These are phyloP conservation scores for Lasioglossum villosulum DNA, from an alignment of 2,888 invertebrate genomes.

Conservation along the genomic window DNA sequence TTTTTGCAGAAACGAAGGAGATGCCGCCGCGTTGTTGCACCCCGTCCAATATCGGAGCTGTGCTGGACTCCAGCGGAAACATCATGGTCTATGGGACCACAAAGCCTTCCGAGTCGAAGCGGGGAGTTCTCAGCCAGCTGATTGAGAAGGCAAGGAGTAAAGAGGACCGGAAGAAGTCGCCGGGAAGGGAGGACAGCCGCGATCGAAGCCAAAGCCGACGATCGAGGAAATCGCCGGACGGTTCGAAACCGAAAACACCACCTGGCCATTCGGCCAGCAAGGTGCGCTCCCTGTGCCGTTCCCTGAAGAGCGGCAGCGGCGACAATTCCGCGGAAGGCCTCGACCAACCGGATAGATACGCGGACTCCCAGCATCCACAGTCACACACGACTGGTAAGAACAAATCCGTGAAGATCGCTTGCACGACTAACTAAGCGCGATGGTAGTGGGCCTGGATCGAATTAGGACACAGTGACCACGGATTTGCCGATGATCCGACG, in stretches of 20 bases:
- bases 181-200: constrained; percentile 80
- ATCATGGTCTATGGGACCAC: constrained; percentile 81
- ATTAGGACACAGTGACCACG: constrained; percentile 6
- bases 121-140: constrained; percentile 86
- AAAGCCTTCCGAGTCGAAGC: constrained; percentile 76
- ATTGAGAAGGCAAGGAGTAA: constrained; percentile 86
- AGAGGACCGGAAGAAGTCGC: constrained; percentile 85
- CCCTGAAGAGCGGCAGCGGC: constrained; percentile 76
- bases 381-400: constrained; percentile 72
- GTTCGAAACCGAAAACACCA: constrained; percentile 80
- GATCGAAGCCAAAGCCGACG: constrained; percentile 81
- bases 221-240: constrained; percentile 82
- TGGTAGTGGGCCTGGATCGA: constrained; percentile 17
- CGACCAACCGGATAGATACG: constrained; percentile 78
- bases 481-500: constrained; percentile 14
- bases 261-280: constrained; percentile 80
- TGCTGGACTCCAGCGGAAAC: constrained; percentile 82
- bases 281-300: constrained; percentile 81
- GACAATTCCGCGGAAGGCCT: constrained; percentile 77
- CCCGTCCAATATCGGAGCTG: constrained; percentile 79
- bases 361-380: constrained; percentile 80
- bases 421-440: constrained; percentile 39
- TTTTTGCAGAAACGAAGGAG: constrained; percentile 78
- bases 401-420: constrained; percentile 47
- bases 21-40: constrained; percentile 81